Percentiles rank a stretch among this genome's conserved stretches.
phyloP scores from a whole-genome alignment of 1,140 invertebrate genomes.

The Augochlora pura region DNA sequence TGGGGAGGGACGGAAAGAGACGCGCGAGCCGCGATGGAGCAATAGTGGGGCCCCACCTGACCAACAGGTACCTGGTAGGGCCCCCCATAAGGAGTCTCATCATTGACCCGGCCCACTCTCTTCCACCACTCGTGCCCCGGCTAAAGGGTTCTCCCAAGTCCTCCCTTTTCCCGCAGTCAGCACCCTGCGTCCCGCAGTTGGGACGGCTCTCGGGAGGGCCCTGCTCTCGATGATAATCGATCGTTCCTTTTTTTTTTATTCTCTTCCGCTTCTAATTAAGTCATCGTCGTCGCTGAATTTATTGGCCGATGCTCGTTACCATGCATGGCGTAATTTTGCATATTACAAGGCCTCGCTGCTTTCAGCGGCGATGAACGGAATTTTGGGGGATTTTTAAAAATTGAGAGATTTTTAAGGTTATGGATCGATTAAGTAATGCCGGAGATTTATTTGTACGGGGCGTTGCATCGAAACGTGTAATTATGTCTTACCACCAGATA shows the following conservation, averaged over 20 bases:
- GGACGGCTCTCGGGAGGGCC: conserved; percentile 36
- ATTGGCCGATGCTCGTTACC: not conserved
- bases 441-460: too few relatives aligned
- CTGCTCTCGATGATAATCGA: conserved; percentile 44
- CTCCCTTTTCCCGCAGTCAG: conserved; percentile 57
- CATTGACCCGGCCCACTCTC: conserved; percentile 72
- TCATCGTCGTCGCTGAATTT: conserved; percentile 17
- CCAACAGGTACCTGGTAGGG: conserved; percentile 72
- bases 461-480: too few relatives aligned
- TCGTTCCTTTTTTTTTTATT: too few relatives aligned
- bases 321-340: not conserved
- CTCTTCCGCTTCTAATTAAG: conserved; percentile 26
- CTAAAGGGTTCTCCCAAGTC: conserved; percentile 59
- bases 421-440: too few relatives aligned
- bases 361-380: not conserved
- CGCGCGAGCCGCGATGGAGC: conserved; percentile 34
- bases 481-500: too few relatives aligned
- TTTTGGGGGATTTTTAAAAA: too few relatives aligned
- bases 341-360: not conserved
- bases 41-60: conserved; percentile 69
- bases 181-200: conserved; percentile 37
- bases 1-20: conserved; percentile 14
- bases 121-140: conserved; percentile 49
- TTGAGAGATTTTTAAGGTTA: not conserved
- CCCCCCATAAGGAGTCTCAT: conserved; percentile 69